Percentiles rank a stretch among this genome's conserved stretches.
Evolutionary conservation across 1,140 invertebrate genomes (phyloP).

Genomic region (Lepidurus arcticus): DNA sequence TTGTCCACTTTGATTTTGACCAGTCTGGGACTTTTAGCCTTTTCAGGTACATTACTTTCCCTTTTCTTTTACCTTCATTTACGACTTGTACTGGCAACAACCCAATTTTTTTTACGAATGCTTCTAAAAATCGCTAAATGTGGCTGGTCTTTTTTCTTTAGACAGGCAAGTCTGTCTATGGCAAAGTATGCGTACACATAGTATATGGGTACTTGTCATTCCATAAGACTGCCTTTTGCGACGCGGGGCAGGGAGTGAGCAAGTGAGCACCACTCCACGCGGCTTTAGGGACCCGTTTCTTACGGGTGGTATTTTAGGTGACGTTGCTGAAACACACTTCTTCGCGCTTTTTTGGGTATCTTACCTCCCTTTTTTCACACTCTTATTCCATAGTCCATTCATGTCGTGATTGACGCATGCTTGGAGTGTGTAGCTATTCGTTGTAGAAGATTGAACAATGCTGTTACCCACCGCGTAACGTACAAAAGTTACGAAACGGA

Average conservation of each 20-base stretch:
- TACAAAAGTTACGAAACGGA: not conserved
- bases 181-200: too few relatives aligned
- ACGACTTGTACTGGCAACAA: not conserved
- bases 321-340: conserved; percentile 9
- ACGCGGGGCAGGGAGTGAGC: too few relatives aligned
- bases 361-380: not conserved
- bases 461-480: not conserved
- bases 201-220: too few relatives aligned
- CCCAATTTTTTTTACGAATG: too few relatives aligned
- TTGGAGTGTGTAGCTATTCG: not conserved
- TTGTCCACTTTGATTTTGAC: not conserved
- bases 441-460: not conserved
- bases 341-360: not conserved
- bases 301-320: conserved; percentile 21
- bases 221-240: too few relatives aligned
- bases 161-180: too few relatives aligned
- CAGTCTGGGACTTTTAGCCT: not conserved
- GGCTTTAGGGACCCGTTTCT: not conserved
- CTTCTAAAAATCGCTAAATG: too few relatives aligned
- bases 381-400: not conserved
- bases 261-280: too few relatives aligned
- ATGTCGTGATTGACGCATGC: not conserved
- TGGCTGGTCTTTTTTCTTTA: too few relatives aligned
- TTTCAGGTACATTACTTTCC: not conserved
- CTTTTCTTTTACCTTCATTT: not conserved